Evolutionary conservation across 2,888 invertebrate species (phyloP).

Genomic region (Sacculina carcini): DNA sequence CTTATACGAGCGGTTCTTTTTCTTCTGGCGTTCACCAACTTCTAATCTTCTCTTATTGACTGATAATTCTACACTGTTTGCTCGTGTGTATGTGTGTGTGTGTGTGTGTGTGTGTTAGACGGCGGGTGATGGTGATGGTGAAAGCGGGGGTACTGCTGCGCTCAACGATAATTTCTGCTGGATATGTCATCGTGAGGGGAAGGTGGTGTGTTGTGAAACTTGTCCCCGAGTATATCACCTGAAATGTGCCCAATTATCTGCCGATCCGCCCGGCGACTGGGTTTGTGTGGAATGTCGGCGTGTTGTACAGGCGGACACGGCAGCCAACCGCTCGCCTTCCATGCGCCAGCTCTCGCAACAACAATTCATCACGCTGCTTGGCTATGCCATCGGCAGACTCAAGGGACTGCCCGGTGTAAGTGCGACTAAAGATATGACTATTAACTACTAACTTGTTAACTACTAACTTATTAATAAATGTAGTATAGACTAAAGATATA

Average conservation of each 20-base stretch:
- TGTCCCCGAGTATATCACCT: conserved; percentile 64
- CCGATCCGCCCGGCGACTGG: conserved; percentile 30
- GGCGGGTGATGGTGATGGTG: no score
- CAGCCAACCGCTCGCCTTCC: conserved; percentile 29
- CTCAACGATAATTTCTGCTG: conserved; percentile 57
- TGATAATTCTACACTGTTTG: no score
- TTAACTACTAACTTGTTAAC: no score
- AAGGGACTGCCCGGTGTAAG: conserved; percentile 50
- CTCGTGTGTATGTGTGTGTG: no score
- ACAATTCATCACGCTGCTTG: conserved; percentile 47
- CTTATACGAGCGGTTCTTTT: no score
- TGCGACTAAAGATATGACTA: no score
- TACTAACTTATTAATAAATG: no score
- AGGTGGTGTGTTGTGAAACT: conserved; percentile 38
- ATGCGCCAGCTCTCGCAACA: conserved; percentile 45
- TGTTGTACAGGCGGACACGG: conserved; percentile 41
- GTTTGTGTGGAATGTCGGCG: conserved; percentile 63
- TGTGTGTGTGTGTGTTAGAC: no score
- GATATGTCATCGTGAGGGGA: conserved; percentile 50
- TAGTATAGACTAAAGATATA: no score
- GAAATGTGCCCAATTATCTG: conserved; percentile 30
- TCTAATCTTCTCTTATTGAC: no score
- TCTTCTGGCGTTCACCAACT: no score
- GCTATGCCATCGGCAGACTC: conserved; percentile 53
- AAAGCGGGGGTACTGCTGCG: no score